phyloP scores from a whole-genome alignment of 2,113 vertebrate species.

The Notarius quadriscutis region DNA sequence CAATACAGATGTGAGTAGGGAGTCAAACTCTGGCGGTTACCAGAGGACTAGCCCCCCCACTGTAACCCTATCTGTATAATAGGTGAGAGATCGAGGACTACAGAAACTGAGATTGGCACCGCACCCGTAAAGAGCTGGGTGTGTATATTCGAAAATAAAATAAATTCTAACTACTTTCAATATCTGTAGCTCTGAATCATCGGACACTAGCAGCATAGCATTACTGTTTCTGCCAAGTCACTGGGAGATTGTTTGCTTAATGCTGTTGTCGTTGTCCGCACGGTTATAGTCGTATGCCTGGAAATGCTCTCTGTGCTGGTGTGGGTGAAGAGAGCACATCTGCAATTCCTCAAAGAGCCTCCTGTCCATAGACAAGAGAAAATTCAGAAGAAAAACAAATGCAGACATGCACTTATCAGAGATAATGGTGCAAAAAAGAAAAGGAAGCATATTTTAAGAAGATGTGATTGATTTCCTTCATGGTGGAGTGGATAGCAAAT shows the following conservation, averaged over 20 bases:
- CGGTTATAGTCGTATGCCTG: conserved; percentile 2
- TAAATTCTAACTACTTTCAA: neutral
- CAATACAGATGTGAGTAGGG: too few species aligned
- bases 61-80: too few species aligned
- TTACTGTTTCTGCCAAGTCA: neutral
- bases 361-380: conserved; percentile 5
- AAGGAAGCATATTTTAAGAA: neutral
- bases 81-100: too few species aligned
- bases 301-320: conserved; percentile 14
- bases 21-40: too few species aligned
- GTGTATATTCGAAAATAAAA: too few species aligned
- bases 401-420: neutral
- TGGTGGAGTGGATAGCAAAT: neutral
- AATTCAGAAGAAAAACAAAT: neutral
- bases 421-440: neutral
- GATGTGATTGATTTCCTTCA: neutral
- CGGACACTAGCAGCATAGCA: neutral
- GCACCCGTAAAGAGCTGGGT: too few species aligned
- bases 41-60: too few species aligned
- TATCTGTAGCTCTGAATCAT: neutral
- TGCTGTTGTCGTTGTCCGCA: neutral
- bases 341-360: conserved; percentile 24
- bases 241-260: conserved; percentile 34
- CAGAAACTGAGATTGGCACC: too few species aligned
- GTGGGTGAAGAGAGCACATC: conserved; percentile 20